These are phyloP conservation scores for Dipodomys stephensi DNA, from an alignment of 2,113 vertebrate species.

Conservation along the genomic window DNA sequence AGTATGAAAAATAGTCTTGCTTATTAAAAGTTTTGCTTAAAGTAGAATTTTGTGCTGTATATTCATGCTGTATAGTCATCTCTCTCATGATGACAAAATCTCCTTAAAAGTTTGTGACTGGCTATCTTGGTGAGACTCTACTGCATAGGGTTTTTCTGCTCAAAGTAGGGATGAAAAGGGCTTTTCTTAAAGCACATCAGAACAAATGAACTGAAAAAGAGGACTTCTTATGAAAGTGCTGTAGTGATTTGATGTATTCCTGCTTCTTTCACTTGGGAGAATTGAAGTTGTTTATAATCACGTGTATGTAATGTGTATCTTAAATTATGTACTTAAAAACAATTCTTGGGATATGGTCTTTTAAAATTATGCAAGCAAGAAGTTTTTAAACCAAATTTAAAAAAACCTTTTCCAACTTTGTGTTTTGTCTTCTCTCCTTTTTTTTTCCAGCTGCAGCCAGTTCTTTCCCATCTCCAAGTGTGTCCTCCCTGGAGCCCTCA, in stretches of 20 bases:
- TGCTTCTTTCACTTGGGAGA: neutral
- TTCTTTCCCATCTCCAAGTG: slow-evolving; percentile 78
- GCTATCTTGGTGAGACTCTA: neutral
- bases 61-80: neutral
- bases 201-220: neutral
- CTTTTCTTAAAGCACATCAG: neutral
- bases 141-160: neutral
- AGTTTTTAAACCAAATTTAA: slow-evolving; percentile 30
- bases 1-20: neutral
- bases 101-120: neutral
- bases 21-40: neutral
- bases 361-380: neutral
- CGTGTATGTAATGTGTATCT: neutral
- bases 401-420: neutral
- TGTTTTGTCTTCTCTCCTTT: neutral
- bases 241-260: neutral
- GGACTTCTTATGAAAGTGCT: neutral
- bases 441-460: slow-evolving; percentile 79
- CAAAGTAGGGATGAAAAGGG: neutral
- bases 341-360: neutral
- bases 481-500: slow-evolving; percentile 75
- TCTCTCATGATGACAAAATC: neutral
- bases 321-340: slow-evolving; percentile 1
- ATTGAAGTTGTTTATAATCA: neutral
- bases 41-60: neutral